These are phyloP conservation scores for Helleia helle DNA, from an alignment of 2,888 invertebrate genomes.

Conservation along the genomic window DNA sequence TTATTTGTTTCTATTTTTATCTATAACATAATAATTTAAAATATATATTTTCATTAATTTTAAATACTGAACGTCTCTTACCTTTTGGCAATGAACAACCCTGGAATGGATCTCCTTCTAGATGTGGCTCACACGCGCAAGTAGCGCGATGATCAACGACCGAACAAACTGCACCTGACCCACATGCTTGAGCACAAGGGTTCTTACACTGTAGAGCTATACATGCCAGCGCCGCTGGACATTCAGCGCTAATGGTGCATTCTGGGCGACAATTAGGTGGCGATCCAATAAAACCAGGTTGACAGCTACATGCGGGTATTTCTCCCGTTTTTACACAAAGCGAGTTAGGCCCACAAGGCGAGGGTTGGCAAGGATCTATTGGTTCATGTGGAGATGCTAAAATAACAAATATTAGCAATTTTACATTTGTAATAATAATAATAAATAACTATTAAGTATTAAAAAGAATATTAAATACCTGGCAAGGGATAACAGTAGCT, in stretches of 20 bases:
- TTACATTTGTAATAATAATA: not conserved
- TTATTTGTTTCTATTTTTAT: too few relatives aligned
- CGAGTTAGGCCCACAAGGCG: slow-evolving; percentile 79
- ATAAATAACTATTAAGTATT: not conserved
- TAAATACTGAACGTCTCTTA: slow-evolving; percentile 27
- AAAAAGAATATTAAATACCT: slow-evolving; percentile 45
- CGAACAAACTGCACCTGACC: slow-evolving; percentile 69
- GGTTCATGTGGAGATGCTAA: slow-evolving; percentile 34
- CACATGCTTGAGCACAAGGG: slow-evolving; percentile 80
- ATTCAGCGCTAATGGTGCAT: slow-evolving; percentile 80
- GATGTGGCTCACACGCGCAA: slow-evolving; percentile 75
- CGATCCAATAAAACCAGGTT: slow-evolving; percentile 75
- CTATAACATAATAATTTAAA: too few relatives aligned
- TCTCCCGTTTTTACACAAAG: slow-evolving; percentile 76
- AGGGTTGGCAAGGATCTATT: slow-evolving; percentile 76
- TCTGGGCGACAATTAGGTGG: slow-evolving; percentile 81
- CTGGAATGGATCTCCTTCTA: slow-evolving; percentile 78
- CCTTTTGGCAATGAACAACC: slow-evolving; percentile 61
- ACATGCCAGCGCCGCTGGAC: slow-evolving; percentile 77
- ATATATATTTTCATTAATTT: slow-evolving; percentile 6
- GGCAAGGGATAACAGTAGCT: slow-evolving; percentile 74
- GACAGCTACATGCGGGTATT: slow-evolving; percentile 77
- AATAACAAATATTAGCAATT: slow-evolving; percentile 19
- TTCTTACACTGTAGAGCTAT: slow-evolving; percentile 76
- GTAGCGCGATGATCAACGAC: slow-evolving; percentile 78